Evolutionary conservation across 2,797 vertebrate species (phyloP).

Genomic region (Dipus sagitta): DNA sequence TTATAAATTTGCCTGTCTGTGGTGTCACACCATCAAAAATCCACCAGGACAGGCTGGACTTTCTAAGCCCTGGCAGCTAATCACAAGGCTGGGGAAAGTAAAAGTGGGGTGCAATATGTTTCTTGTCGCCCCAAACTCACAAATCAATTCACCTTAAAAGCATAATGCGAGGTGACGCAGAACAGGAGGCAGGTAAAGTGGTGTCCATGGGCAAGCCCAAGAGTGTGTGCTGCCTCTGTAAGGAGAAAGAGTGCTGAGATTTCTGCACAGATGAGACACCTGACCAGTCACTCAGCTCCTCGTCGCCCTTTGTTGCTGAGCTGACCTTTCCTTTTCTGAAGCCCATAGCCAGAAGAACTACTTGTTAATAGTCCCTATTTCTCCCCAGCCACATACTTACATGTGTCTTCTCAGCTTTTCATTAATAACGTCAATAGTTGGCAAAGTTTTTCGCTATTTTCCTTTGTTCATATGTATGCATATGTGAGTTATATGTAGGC

Average conservation of each 20-base stretch:
- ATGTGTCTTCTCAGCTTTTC: no score
- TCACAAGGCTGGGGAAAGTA: no score
- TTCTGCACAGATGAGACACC: neutral
- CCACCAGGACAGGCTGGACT: neutral
- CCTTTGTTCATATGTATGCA: no score
- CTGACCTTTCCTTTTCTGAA: neutral
- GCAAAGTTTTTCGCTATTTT: no score
- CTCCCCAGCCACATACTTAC: no score
- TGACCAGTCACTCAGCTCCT: neutral
- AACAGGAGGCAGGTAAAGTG: neutral
- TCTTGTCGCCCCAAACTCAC: neutral
- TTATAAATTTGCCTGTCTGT: neutral
- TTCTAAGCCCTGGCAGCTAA: no score
- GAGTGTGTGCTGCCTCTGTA: no score
- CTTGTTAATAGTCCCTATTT: no score
- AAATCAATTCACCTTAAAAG: neutral
- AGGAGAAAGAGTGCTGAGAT: neutral
- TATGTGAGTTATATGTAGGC: no score
- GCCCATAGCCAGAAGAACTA: no score
- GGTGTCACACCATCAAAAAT: neutral
- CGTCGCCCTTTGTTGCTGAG: neutral
- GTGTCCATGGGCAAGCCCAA: no score
- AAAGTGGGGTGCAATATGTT: neutral
- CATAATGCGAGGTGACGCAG: rapidly evolving
- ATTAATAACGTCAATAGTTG: no score